Percentiles rank a stretch among this genome's conserved stretches.
Evolutionary conservation across 2,888 invertebrate species (phyloP).

Genomic region (Gortyna flavago): DNA sequence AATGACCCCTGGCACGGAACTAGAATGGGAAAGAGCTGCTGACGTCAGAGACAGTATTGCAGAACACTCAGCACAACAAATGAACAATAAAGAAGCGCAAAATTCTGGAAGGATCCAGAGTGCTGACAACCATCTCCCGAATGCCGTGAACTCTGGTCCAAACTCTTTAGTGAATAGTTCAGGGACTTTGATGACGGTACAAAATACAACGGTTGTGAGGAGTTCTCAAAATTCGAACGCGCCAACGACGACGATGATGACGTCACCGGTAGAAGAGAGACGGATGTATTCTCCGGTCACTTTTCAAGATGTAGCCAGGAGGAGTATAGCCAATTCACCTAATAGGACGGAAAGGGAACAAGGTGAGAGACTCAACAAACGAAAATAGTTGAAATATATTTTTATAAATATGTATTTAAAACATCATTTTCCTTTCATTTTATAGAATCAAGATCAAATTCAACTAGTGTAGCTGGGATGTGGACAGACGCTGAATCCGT

Average conservation of each 20-base stretch:
- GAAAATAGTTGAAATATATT: background rate
- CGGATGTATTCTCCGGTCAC: slow-evolving; percentile 95
- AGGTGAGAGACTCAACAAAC: slow-evolving; percentile 65
- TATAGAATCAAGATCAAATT: slow-evolving; percentile 93
- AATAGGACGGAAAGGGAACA: slow-evolving; percentile 84
- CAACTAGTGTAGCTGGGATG: slow-evolving; percentile 88
- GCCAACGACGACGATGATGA: slow-evolving; percentile 76
- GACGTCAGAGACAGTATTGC: slow-evolving; percentile 86
- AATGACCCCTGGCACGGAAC: slow-evolving; percentile 81
- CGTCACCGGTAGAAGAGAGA: slow-evolving; percentile 91
- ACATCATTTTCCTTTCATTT: slow-evolving; percentile 31
- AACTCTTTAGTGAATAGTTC: slow-evolving; percentile 72
- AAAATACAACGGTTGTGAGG: slow-evolving; percentile 67
- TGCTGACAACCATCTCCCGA: slow-evolving; percentile 71
- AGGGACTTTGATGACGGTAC: slow-evolving; percentile 69
- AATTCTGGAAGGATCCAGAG: slow-evolving; percentile 49
- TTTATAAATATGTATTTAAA: background rate
- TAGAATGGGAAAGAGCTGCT: slow-evolving; percentile 87
- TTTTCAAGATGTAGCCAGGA: slow-evolving; percentile 94
- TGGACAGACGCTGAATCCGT: slow-evolving; percentile 90
- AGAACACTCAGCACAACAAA: slow-evolving; percentile 83
- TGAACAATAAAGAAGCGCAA: slow-evolving; percentile 75
- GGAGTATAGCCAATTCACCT: slow-evolving; percentile 94
- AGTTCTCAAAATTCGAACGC: slow-evolving; percentile 59
- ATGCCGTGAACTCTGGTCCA: slow-evolving; percentile 75